These are phyloP conservation scores for Malachius bipustulatus DNA, from an alignment of 2,888 invertebrate species.

Conservation along the genomic window DNA sequence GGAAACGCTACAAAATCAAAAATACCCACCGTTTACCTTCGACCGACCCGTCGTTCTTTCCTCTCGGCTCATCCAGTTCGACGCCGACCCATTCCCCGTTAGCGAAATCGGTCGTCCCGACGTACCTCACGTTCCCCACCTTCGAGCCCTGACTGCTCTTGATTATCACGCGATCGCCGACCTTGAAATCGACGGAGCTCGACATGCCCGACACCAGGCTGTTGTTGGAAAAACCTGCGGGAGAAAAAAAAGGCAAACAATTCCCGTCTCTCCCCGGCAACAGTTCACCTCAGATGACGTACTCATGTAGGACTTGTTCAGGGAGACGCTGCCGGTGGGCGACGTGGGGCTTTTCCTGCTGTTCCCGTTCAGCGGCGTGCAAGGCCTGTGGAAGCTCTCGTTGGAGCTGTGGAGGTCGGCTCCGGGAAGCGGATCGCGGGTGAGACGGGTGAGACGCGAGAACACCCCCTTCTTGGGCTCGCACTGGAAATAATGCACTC, in stretches of 20 bases:
- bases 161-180: slow-evolving; percentile 88
- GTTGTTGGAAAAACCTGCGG: slow-evolving; percentile 40
- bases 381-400: slow-evolving; percentile 30
- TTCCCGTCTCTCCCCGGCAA: no score
- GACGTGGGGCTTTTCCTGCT: slow-evolving; percentile 29
- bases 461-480: slow-evolving; percentile 88
- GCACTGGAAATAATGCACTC: slow-evolving; percentile 88
- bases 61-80: slow-evolving; percentile 83
- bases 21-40: slow-evolving; percentile 71
- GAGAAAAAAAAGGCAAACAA: no score
- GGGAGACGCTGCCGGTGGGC: slow-evolving; percentile 30
- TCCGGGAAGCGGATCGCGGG: slow-evolving; percentile 53
- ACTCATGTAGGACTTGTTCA: slow-evolving; percentile 26
- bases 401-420: slow-evolving; percentile 33
- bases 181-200: slow-evolving; percentile 49
- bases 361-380: slow-evolving; percentile 25
- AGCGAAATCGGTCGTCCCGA: slow-evolving; percentile 85
- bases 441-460: slow-evolving; percentile 76
- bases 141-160: slow-evolving; percentile 79
- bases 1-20: no score
- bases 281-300: no score
- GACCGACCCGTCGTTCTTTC: slow-evolving; percentile 94
- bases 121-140: slow-evolving; percentile 71
- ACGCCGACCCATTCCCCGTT: slow-evolving; percentile 92
- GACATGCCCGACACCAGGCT: slow-evolving; percentile 37